A percentile compares a stretch with the other conserved stretches of the same genome.
Conservation (phyloP, 1,140 invertebrate genomes). For the Drosophila sp. region DNA sequence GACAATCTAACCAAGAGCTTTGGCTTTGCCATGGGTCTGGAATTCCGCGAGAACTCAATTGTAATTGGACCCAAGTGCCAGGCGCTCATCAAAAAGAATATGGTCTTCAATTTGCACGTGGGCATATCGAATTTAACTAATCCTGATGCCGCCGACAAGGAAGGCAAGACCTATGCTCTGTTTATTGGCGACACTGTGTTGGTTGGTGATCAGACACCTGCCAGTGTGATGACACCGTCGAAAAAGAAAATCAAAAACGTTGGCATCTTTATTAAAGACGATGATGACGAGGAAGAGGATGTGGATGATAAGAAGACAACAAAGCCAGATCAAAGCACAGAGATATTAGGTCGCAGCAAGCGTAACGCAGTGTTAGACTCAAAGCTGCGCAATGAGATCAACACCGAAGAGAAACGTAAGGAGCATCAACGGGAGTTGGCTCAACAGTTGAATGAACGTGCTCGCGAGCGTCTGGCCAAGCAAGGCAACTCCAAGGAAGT, state of each 20-base stretch:
- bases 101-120: constrained; percentile 98
- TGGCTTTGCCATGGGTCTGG: constrained; percentile 98
- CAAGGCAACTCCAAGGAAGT: constrained; percentile 93
- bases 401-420: constrained; percentile 98
- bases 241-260: constrained; percentile 99
- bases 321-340: constrained; percentile 86
- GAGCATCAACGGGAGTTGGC: constrained; percentile 98
- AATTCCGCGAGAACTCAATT: constrained; percentile 97
- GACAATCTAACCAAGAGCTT: constrained; percentile 98
- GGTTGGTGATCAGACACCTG: constrained; percentile 94
- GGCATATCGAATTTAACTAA: constrained; percentile 96
- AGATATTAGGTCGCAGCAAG: constrained; percentile 92
- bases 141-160: constrained; percentile 92
- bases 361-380: constrained; percentile 97
- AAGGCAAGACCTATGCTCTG: constrained; percentile 96
- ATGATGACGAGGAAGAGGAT: constrained; percentile 93
- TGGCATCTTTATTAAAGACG: constrained; percentile 97
- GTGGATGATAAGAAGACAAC: constrained; percentile 88
- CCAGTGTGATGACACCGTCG: constrained; percentile 94
- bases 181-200: constrained; percentile 99
- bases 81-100: constrained; percentile 93
- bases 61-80: constrained; percentile 96
- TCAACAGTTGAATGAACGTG: constrained; percentile 95
- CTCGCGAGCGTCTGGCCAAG: constrained; percentile 95
- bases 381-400: constrained; percentile 97